Percentiles rank a stretch among this genome's conserved stretches.
Evolutionary conservation across 2,113 vertebrate species (phyloP).

Genomic region (Elephantulus edwardii): DNA sequence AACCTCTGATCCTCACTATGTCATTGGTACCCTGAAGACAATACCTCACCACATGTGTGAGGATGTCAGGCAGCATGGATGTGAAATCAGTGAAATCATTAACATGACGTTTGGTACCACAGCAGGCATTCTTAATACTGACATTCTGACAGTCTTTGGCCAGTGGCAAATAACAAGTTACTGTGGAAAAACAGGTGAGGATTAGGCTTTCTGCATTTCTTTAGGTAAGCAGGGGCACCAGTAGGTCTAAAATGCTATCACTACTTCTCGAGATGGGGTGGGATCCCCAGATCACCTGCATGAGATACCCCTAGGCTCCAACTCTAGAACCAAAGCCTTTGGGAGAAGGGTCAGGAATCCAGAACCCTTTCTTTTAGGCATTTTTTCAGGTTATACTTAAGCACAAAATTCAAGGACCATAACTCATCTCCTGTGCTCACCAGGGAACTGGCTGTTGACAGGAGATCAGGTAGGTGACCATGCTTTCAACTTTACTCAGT

Average conservation of each 20-base stretch:
- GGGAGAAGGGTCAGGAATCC: background rate
- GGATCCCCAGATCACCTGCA: background rate
- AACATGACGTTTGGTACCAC: background rate
- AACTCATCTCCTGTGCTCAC: background rate
- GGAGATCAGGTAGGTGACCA: background rate
- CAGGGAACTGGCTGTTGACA: background rate
- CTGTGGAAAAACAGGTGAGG: background rate
- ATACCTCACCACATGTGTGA: background rate
- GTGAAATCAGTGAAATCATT: background rate
- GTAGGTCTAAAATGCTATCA: background rate
- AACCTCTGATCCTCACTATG: background rate
- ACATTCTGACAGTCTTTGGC: background rate
- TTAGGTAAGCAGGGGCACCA: background rate
- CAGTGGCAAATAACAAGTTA: background rate
- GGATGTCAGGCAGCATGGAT: fast-evolving
- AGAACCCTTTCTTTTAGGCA: background rate
- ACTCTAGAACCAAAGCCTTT: background rate
- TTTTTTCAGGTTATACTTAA: background rate
- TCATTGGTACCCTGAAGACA: background rate
- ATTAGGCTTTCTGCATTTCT: background rate
- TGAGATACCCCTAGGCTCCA: too few species aligned
- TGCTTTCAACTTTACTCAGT: background rate
- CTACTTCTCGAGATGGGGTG: background rate
- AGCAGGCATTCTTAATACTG: background rate
- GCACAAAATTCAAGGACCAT: background rate